A percentile compares a stretch with the other conserved stretches of the same genome.
These are phyloP conservation scores for Drosophila fungiperda DNA, from an alignment of 2,888 invertebrate species.

Conservation along the genomic window DNA sequence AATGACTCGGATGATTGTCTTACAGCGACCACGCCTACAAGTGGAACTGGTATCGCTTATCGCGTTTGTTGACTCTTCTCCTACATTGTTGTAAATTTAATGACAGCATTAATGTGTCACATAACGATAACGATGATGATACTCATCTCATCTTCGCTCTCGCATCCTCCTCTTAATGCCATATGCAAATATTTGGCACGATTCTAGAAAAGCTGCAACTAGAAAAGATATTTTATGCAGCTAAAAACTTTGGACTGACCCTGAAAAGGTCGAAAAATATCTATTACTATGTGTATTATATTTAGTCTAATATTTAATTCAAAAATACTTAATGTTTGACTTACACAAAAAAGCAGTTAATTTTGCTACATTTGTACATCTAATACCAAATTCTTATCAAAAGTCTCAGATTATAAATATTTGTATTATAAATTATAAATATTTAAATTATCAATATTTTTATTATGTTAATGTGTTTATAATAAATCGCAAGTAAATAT, in stretches of 20 bases:
- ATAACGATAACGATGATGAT: constrained; percentile 41
- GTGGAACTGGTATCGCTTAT: constrained; percentile 45
- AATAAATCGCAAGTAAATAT: not conserved
- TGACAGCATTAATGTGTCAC: constrained; percentile 68
- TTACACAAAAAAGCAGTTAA: not conserved
- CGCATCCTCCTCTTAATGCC: constrained; percentile 39
- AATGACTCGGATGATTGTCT: constrained; percentile 9
- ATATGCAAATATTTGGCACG: constrained; percentile 62
- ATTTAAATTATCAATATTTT: not conserved
- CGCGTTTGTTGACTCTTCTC: constrained; percentile 62
- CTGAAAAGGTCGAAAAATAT: constrained; percentile 17
- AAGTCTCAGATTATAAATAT: no score
- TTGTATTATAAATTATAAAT: no score
- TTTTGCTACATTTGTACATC: not conserved
- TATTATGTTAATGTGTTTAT: not conserved
- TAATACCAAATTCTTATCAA: no score
- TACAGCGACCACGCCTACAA: constrained; percentile 28
- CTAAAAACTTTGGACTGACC: constrained; percentile 4
- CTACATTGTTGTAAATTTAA: constrained; percentile 48
- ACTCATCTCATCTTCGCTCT: constrained; percentile 17
- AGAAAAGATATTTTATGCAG: not conserved
- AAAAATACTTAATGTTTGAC: not conserved
- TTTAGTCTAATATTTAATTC: not conserved
- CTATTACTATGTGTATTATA: no score
- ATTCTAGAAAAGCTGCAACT: constrained; percentile 1